Percentiles rank a stretch among this genome's conserved stretches.
phyloP scores from a whole-genome alignment of 2,888 invertebrate genomes.

The Synergus laeviventris region DNA sequence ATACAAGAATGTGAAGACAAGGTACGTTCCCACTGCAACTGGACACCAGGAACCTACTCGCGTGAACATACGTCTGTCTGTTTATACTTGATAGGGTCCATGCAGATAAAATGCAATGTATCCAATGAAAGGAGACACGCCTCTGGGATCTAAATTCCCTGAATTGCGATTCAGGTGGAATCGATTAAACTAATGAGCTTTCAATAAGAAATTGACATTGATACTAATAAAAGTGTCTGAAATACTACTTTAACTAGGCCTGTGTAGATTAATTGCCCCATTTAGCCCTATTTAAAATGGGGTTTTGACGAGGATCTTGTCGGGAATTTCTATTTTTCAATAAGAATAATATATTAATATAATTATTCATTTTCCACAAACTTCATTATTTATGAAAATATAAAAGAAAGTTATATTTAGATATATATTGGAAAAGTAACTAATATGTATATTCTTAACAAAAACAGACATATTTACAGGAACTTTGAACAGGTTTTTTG shows the following conservation, averaged over 20 bases:
- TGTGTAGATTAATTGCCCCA: too few relatives aligned
- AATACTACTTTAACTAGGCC: not conserved
- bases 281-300: too few relatives aligned
- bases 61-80: conserved; percentile 32
- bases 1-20: conserved; percentile 30
- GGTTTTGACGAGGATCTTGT: too few relatives aligned
- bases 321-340: too few relatives aligned
- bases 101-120: conserved; percentile 18
- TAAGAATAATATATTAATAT: too few relatives aligned
- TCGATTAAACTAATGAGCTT: conserved; percentile 18
- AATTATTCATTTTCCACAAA: too few relatives aligned
- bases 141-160: conserved; percentile 15
- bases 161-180: not conserved
- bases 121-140: conserved; percentile 23
- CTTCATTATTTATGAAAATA: too few relatives aligned
- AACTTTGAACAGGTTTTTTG: too few relatives aligned
- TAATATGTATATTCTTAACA: too few relatives aligned
- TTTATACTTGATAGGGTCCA: not conserved
- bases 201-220: not conserved
- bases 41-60: conserved; percentile 29
- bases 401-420: too few relatives aligned
- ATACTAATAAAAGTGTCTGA: not conserved
- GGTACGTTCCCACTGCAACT: conserved; percentile 32
- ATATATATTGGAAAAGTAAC: too few relatives aligned
- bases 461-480: too few relatives aligned